Evolutionary conservation across 2,888 invertebrate species (phyloP), one percentile per base, ranked within the genome.

Genomic region (Drepanosiphum platanoidis): DNA sequence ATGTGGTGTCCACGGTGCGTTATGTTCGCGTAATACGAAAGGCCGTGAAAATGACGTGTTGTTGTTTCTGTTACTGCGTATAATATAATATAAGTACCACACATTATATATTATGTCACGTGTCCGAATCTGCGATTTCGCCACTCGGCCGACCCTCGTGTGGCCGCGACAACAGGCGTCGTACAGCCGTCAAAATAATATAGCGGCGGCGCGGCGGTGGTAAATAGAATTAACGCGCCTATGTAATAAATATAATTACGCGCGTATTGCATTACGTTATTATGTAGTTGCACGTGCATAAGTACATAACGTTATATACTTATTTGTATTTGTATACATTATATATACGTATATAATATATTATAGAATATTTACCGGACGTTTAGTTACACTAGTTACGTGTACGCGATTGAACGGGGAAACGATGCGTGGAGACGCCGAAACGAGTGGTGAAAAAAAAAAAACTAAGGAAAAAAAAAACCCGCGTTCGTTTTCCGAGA

Each of bases 361-460:
- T n/a, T 2, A 3, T 13, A 61, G 22, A 27, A 13, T 64, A 30
- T 52, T 5, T 64, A 64, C 64, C 27, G 34, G 18, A n/a, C 75
- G 58, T 77, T 77, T 77, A 77, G 77, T 77, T 36, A 77, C 77
- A 61, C 36, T 61, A 36, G 61, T 77, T 77, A 61, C 77, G 77
- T 77, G 18, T n/a, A n/a, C 27, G 34, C 8, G 39, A 61, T 77
- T 75, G 58, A 58, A 34, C 36, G 36, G 36, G 75, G 61, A 77
- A 77, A 36, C 30, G 77, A 77, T 39, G 77, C 77, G 39, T 77
- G 77, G 61, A 77, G 77, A 36, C 61, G 27, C 30, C 27, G 36
- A 36, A 61, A 61, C 7, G n/a, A 52, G 15, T 18, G 22, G 22
- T 52, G 22, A 18, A 52, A 22, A 0, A 4, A 64, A 11, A 46